Evolutionary conservation across 2,113 vertebrate species (phyloP), one percentile per base, ranked within the genome.

Genomic region (Boleophthalmus pectinirostris): DNA sequence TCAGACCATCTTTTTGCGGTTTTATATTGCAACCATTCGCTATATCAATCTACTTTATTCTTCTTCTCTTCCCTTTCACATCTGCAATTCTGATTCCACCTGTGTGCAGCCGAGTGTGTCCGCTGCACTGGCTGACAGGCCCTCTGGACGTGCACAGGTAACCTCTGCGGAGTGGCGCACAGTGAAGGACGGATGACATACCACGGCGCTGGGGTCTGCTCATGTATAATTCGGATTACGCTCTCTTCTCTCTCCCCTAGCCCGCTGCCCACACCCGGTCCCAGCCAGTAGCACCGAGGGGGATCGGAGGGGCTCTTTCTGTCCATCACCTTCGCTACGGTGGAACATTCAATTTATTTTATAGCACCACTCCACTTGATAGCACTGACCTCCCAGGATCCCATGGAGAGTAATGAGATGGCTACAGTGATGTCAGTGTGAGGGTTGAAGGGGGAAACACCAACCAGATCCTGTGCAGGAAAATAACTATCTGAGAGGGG

Each of bases 151-250:
- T 73, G 81, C 82, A 70, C 84, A 90, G 87, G 91, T 89, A 91
- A 72, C 70, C 78, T 81, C 80, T 82, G 81, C 68, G 23, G 77
- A 38, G 73, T 77, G 47, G 79, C 78, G 78, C 69, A 83, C 77
- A 86, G 85, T 90, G 90, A 93, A 74, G 77, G 88, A 89, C 80
- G 76, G 83, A 83, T 87, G 81, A 77, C 78, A 80, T 84, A 80
- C 73, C 87, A 60, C 80, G 77, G 71, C 61, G 82, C 81, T 88
- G 77, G 12, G 74, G 78, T 72, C 29, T 73, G 78, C 92, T 93
- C 93, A 93, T 94, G 91, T 92, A 92, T 92, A 91, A 94, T 94
- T 93, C 91, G 81, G 71, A 78, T 72, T 78, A 72, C 82, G 88
- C 78, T 84, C 86, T 29, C 76, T 85, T n/a, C 9, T 75, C 77